Conservation (phyloP, 1,140 invertebrate species). For the Nixonia krombeini region DNA sequence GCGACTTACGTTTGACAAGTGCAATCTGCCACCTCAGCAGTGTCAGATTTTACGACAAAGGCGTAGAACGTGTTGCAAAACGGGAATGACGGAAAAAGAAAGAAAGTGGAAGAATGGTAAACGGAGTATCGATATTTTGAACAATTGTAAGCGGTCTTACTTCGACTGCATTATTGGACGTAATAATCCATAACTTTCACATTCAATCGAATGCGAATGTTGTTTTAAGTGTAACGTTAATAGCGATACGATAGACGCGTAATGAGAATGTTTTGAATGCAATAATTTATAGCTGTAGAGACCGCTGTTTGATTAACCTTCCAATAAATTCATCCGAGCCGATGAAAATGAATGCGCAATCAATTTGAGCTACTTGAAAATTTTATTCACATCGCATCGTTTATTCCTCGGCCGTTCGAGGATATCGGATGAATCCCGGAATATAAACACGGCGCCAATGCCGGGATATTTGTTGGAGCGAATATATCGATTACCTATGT, state of each 20-base stretch:
- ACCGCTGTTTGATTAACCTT: background rate
- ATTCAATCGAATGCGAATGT: too few species aligned
- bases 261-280: background rate
- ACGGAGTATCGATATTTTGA: too few species aligned
- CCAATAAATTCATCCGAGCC: background rate
- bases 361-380: background rate
- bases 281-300: background rate
- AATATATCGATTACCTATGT: conserved; percentile 26
- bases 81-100: too few species aligned
- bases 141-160: too few species aligned
- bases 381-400: background rate
- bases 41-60: too few species aligned
- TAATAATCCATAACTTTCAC: too few species aligned
- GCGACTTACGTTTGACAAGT: too few species aligned
- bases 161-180: too few species aligned
- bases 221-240: too few species aligned
- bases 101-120: too few species aligned
- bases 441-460: conserved; percentile 28
- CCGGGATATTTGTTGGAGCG: conserved; percentile 23
- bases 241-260: background rate
- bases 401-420: background rate
- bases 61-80: too few species aligned
- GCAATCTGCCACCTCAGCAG: too few species aligned
- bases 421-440: background rate
- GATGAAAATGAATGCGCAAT: background rate